Evolutionary conservation across 2,797 vertebrate genomes (phyloP), one percentile per base, ranked within the genome.

Genomic region (Microctenopoma steveboyesi): DNA sequence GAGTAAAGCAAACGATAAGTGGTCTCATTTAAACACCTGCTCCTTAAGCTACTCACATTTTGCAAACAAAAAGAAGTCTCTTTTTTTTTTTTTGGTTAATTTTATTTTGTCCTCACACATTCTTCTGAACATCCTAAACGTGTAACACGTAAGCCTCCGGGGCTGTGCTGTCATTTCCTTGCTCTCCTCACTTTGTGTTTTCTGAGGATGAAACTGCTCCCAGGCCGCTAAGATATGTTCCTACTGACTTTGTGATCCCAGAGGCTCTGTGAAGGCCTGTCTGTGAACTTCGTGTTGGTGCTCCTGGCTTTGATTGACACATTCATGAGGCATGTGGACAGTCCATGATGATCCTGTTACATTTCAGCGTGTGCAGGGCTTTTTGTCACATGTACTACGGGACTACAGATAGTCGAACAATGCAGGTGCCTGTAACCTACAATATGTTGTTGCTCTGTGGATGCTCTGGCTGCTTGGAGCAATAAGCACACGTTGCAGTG

Each of bases 261-360:
- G 54, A 18, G 48, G 64, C 63, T 33, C 42, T 5, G 16, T 18
- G 43, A 12, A 33, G 12, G 10, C 22, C 45, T 4, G 15, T 37
- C 46, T 61, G n/a, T 37, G 9, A 42, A 9, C 33, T 7, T 16
- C 4, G 27, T 16, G 22, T 25, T 61, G 22, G 18, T 25, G 2
- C 15, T 39, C 18, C 18, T 15, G 28, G 30, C 53, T 69, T 35
- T 57, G 69, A 78, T 35, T 71, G 83, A 72, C 74, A 64, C 60
- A 16, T 58, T 40, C 15, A 22, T 70, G 22, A 74, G 63, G 25
- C 49, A 37, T 56, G 52, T 49, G 40, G 70, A 68, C 64, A 78
- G 51, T 35, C 25, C 16, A 7, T 55, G 52, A 63, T 62, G 13
- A 76, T 75, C 52, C 28, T 16, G 51, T 63, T 77, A 45, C 47